Percentiles rank a stretch among this genome's conserved stretches.
Conservation (phyloP, 2,797 vertebrate genomes). For the Florisuga fusca region DNA sequence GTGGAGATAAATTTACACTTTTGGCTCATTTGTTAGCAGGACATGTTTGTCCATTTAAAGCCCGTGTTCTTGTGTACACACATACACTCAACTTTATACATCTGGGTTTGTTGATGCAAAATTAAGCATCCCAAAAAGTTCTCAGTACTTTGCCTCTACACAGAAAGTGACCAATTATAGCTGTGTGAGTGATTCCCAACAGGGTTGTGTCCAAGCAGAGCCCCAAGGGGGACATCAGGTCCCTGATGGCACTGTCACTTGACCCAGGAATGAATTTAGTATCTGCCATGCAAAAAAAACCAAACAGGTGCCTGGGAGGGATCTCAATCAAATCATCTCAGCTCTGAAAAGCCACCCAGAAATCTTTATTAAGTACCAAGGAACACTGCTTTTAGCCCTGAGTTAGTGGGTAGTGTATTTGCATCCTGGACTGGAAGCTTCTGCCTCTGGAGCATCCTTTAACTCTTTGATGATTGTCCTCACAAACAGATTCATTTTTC, state of each 20-base stretch:
- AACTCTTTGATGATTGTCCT: background rate
- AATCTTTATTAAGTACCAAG: background rate
- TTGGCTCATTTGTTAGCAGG: background rate
- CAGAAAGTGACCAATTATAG: background rate
- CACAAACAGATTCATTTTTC: background rate
- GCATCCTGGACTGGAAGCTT: background rate
- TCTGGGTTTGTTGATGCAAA: background rate
- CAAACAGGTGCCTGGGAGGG: background rate
- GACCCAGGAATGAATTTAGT: background rate
- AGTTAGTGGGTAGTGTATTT: background rate
- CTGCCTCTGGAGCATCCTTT: background rate
- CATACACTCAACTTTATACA: background rate
- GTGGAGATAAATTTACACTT: background rate
- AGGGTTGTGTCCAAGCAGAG: rapidly evolving
- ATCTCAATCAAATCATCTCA: background rate
- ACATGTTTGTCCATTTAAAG: background rate
- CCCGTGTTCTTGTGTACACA: background rate
- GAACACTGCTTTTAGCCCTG: background rate
- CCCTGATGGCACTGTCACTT: background rate
- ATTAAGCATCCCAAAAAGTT: background rate
- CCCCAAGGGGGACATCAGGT: no score
- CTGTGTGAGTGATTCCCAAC: background rate
- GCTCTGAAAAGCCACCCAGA: background rate
- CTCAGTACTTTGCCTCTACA: background rate
- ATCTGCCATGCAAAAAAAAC: background rate